Evolutionary conservation across 2,888 invertebrate genomes (phyloP).

Genomic region (Horisme vitalbata): DNA sequence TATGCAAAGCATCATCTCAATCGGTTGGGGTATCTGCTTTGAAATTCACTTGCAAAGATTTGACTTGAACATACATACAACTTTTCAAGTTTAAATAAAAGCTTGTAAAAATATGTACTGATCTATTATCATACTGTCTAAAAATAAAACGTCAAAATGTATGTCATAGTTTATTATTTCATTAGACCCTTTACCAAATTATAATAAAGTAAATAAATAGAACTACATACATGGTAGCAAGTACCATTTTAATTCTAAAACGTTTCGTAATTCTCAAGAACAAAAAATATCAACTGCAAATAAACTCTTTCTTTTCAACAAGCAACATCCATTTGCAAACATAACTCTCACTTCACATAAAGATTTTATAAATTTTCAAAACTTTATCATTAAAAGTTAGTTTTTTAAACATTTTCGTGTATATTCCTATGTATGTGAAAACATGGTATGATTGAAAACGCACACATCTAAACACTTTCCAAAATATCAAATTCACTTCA

Average conservation of each 20-base stretch:
- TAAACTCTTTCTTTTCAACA: constrained; percentile 67
- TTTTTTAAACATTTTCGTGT: constrained; percentile 30
- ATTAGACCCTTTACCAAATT: constrained; percentile 84
- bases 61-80: no score
- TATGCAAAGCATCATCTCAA: no score
- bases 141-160: constrained; percentile 42
- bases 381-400: constrained; percentile 35
- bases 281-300: constrained; percentile 67
- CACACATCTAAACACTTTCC: constrained; percentile 61
- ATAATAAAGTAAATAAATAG: constrained; percentile 81
- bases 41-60: no score
- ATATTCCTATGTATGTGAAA: constrained; percentile 41
- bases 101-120: no score
- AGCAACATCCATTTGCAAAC: constrained; percentile 73
- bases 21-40: no score
- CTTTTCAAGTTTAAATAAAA: no score
- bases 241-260: constrained; percentile 70
- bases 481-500: constrained; percentile 35
- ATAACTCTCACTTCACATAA: constrained; percentile 42
- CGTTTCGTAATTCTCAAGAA: constrained; percentile 56
- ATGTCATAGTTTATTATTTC: constrained; percentile 80
- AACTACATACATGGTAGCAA: constrained; percentile 79
- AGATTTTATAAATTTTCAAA: constrained; percentile 27
- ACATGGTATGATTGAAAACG: constrained; percentile 50
- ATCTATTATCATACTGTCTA: not conserved